These are phyloP conservation scores for Orchestia grillus DNA, from an alignment of 1,140 invertebrate species.

Conservation along the genomic window DNA sequence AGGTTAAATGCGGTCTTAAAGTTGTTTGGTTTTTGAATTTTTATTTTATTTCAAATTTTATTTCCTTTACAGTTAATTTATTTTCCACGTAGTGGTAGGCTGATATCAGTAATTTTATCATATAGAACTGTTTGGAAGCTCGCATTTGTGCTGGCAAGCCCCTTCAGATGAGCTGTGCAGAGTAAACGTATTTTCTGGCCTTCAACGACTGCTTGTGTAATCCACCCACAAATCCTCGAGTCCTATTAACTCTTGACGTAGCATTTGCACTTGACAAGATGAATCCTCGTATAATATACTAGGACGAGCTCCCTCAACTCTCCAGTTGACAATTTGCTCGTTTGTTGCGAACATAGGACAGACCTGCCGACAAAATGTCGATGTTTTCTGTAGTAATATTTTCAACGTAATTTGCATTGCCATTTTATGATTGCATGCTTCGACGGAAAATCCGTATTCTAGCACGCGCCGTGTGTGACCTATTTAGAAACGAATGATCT, in stretches of 20 bases:
- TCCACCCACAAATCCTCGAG: not conserved
- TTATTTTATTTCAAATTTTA: too few species aligned
- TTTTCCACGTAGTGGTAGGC: not conserved
- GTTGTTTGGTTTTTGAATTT: too few species aligned
- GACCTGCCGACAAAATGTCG: not conserved
- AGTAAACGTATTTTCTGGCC: not conserved
- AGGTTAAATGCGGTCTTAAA: too few species aligned
- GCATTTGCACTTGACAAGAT: not conserved
- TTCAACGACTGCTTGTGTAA: not conserved
- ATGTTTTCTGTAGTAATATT: too few species aligned
- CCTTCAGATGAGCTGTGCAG: not conserved
- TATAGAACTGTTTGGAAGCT: not conserved
- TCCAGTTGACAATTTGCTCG: not conserved
- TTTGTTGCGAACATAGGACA: not conserved
- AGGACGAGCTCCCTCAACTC: not conserved
- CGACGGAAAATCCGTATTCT: too few species aligned
- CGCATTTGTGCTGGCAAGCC: not conserved
- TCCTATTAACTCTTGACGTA: not conserved
- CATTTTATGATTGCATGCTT: too few species aligned
- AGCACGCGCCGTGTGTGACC: too few species aligned
- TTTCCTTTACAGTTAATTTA: too few species aligned
- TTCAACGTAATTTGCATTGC: too few species aligned
- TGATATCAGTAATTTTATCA: not conserved
- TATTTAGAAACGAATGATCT: too few species aligned
- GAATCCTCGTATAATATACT: not conserved